Base-by-base conservation (phyloP, 2,888 invertebrate genomes). In the Nasonovia ribisnigri region DNA sequence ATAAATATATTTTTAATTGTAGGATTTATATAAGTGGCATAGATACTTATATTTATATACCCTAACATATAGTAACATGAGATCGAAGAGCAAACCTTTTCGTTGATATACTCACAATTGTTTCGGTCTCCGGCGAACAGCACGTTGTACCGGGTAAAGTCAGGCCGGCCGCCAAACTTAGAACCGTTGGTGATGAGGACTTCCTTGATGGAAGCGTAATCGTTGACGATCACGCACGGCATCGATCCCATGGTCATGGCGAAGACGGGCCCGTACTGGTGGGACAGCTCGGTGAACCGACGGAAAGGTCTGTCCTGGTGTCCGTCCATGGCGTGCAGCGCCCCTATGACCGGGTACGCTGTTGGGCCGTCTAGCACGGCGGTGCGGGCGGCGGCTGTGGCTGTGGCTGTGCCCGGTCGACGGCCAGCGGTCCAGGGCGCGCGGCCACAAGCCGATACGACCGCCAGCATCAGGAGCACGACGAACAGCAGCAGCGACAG, bases 41-140 rank as follows among this genome's bases (percentile, higher is more conserved):
- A 13, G 29, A 26, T 26, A 26, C 8, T n/a, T n/a, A 60, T 60
- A 29, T 11, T 29, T 60, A 10, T 20, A 51, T 54, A 54, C 11
- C 3, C 3, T 51, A 51, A 16, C 51, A 46, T 11, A 16, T 51
- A 51, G 16, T 51, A 16, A 16, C 11, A 4, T 60, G 13, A 8
- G 20, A 13, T 60, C 10, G 29, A 29, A 29, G 29, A 29, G 29
- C 10, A 60, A 8, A 11, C 29, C 4, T 60, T 67, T 67, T 77
- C 36, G 20, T 20, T 36, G 77, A 51, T 87, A 51, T 96, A 97
- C 98, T 98, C 96, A 98, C 98, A 98, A 95, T 98, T 98, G 96
- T 98, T 98, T 93, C 98, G 96, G 96, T 98, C 97, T 60, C 98
- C 98, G 54, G 98, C 98, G 95, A 98, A 98, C 20, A 98, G 97